These are phyloP conservation scores for Eremophila alpestris DNA, from an alignment of 2,797 vertebrate genomes.

Conservation along the genomic window DNA sequence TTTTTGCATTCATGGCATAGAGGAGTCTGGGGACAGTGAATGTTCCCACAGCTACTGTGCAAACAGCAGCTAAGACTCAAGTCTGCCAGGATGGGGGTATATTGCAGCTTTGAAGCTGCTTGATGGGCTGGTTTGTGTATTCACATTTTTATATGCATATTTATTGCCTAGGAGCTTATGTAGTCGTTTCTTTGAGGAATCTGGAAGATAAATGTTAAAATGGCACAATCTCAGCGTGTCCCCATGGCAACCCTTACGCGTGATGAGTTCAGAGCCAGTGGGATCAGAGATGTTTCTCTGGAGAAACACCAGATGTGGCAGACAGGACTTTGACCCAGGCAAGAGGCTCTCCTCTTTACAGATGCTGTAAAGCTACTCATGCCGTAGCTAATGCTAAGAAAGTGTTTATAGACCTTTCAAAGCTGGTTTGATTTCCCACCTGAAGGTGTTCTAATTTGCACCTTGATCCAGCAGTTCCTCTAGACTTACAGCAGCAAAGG, in stretches of 20 bases:
- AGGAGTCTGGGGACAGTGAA: not conserved
- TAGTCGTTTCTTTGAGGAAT: constrained; percentile 46
- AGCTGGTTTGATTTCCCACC: not conserved
- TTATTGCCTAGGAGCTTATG: constrained; percentile 52
- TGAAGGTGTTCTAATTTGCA: not conserved
- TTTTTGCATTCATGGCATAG: not conserved
- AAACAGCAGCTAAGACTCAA: not conserved
- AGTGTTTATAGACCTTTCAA: not conserved
- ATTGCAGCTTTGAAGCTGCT: not conserved
- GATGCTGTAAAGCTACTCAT: not conserved
- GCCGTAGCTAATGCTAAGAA: not conserved
- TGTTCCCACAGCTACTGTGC: not conserved
- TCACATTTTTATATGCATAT: constrained; percentile 39
- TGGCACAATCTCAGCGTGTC: constrained; percentile 30
- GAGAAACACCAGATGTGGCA: not conserved
- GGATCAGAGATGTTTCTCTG: not conserved
- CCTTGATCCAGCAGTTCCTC: not conserved
- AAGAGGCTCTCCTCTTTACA: not conserved
- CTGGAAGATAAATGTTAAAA: constrained; percentile 41
- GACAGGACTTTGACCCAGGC: not conserved
- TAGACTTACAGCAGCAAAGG: not conserved
- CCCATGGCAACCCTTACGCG: constrained; percentile 56
- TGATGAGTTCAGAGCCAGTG: not conserved
- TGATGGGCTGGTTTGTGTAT: constrained; percentile 28
- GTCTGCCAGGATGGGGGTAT: not conserved